phyloP scores from a whole-genome alignment of 2,797 vertebrate species.

The Pangasius krempfi region DNA sequence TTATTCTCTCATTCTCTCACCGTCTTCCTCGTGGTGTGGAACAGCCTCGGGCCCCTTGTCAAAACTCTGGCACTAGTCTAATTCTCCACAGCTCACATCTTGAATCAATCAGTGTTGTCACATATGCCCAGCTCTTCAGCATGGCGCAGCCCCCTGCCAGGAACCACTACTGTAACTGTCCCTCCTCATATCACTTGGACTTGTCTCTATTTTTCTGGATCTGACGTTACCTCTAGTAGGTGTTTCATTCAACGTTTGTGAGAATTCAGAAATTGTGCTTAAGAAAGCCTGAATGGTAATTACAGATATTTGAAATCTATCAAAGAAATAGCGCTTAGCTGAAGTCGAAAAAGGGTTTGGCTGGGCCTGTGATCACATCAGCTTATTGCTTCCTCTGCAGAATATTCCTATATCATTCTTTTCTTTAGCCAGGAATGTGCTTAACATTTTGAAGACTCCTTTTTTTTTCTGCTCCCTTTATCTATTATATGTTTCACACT shows the following conservation, averaged over 20 bases:
- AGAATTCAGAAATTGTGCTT: neutral
- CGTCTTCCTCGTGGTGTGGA: conserved; percentile 29
- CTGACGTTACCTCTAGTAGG: neutral
- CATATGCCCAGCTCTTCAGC: conserved; percentile 35
- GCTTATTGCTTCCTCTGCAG: neutral
- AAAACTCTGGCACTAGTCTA: conserved; percentile 44
- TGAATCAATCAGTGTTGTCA: conserved; percentile 59
- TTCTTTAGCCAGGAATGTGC: neutral
- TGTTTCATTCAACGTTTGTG: neutral
- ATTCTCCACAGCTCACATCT: conserved; percentile 51
- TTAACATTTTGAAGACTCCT: neutral
- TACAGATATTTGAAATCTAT: neutral
- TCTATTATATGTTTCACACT: neutral
- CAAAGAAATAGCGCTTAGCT: neutral
- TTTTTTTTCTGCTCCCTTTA: neutral
- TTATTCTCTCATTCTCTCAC: conserved; percentile 13
- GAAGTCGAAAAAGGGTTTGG: neutral
- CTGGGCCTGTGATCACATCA: conserved; percentile 5
- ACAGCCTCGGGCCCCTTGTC: conserved; percentile 39
- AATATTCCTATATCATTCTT: neutral
- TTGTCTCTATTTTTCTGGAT: neutral
- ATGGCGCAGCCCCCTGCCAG: conserved; percentile 18
- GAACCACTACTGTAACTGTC: conserved; percentile 19
- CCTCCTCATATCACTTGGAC: neutral
- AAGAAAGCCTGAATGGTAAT: neutral